Conservation (phyloP, 1,140 invertebrate genomes). For the Calephelis nemesis region DNA sequence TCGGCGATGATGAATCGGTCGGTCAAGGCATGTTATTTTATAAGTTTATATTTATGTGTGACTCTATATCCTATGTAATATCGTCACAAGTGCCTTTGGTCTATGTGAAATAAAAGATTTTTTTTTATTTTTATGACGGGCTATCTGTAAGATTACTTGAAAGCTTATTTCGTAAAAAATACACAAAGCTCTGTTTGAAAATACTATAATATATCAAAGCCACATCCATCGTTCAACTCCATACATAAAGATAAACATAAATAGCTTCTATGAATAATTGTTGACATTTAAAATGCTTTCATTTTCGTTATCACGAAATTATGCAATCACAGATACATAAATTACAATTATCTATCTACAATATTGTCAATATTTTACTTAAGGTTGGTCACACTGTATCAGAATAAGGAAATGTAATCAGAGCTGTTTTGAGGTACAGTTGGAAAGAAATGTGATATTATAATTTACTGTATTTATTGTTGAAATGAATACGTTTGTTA, state of each 20-base stretch:
- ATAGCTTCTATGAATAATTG: constrained; percentile 1
- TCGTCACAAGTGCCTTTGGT: too few species aligned
- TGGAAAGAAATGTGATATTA: not conserved
- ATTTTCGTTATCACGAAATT: constrained; percentile 5
- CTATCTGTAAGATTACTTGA: too few species aligned
- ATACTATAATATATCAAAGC: not conserved
- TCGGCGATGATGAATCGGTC: too few species aligned
- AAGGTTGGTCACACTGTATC: constrained; percentile 34
- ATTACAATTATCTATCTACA: constrained; percentile 43
- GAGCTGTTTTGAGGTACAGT: constrained; percentile 29
- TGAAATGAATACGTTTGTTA: too few species aligned
- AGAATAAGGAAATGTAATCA: constrained; percentile 30
- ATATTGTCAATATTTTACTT: constrained; percentile 34
- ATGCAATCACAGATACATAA: constrained; percentile 32
- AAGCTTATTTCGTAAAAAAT: too few species aligned
- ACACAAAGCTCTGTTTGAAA: too few species aligned
- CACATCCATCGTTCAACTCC: not conserved
- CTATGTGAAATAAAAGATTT: too few species aligned
- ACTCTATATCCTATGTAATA: too few species aligned
- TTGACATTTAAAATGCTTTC: constrained; percentile 12
- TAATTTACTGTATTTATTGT: too few species aligned
- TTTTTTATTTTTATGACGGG: too few species aligned
- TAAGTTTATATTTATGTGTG: too few species aligned
- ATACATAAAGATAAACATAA: constrained; percentile 1
- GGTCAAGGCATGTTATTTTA: too few species aligned